These are phyloP conservation scores for Monodelphis domestica DNA, from an alignment of 2,797 vertebrate genomes.

Conservation along the genomic window DNA sequence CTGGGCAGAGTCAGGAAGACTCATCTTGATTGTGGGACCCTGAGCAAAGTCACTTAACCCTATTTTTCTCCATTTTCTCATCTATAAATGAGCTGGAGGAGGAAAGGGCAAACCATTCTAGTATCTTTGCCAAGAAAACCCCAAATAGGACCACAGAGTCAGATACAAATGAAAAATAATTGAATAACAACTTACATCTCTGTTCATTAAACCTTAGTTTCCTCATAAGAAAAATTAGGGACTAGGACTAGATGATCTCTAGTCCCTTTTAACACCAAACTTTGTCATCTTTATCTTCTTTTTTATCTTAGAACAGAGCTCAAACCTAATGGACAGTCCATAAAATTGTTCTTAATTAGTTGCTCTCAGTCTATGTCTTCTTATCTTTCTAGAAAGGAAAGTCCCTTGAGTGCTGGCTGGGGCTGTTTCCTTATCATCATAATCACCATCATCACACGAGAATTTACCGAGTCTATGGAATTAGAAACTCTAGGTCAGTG, in stretches of 20 bases:
- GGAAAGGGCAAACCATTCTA: no score
- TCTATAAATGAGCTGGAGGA: no score
- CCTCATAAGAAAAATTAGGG: not conserved
- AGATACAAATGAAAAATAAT: no score
- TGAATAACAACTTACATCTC: no score
- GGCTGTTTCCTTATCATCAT: slow-evolving; percentile 4
- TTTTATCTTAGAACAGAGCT: not conserved
- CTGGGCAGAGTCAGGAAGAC: no score
- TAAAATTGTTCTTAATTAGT: not conserved
- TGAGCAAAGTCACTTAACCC: no score
- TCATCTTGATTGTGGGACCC: no score
- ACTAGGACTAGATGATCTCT: not conserved
- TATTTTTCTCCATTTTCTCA: no score
- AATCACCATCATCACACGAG: not conserved
- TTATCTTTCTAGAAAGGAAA: slow-evolving; percentile 1
- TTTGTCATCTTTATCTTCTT: not conserved
- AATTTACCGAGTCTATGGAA: not conserved
- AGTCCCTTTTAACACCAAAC: not conserved
- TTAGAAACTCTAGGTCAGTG: slow-evolving; percentile 11
- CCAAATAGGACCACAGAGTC: no score
- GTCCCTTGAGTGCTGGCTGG: not conserved
- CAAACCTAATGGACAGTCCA: not conserved
- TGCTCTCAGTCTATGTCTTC: not conserved
- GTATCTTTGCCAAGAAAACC: no score
- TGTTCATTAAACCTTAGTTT: not conserved